Evolutionary conservation across 2,888 invertebrate genomes (phyloP).

Genomic region (Marasmarcha lunaedactyla): DNA sequence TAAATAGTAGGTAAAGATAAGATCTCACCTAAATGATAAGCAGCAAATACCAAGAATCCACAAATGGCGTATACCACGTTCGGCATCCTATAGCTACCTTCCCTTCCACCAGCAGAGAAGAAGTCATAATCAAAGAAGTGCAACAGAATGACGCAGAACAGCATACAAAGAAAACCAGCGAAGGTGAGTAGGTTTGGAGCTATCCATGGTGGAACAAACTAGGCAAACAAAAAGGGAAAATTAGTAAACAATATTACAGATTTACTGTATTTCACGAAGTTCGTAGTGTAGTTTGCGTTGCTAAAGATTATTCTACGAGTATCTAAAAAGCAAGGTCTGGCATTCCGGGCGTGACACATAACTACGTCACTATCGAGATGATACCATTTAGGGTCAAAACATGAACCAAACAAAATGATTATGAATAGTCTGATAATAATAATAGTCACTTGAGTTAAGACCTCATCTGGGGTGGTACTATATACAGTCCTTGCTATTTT

Average conservation of each 20-base stretch:
- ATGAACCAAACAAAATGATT: too few species aligned
- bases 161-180: slow-evolving; percentile 92
- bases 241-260: slow-evolving; percentile 11
- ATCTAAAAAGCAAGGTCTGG: too few species aligned
- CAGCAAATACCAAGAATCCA: slow-evolving; percentile 88
- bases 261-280: background rate
- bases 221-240: slow-evolving; percentile 17
- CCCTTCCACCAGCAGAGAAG: slow-evolving; percentile 44
- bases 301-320: too few species aligned
- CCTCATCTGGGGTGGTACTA: too few species aligned
- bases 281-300: too few species aligned
- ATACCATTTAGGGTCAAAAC: too few species aligned
- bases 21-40: slow-evolving; percentile 94
- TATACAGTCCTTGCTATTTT: too few species aligned
- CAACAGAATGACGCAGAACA: slow-evolving; percentile 82
- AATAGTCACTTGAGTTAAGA: too few species aligned
- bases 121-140: slow-evolving; percentile 87
- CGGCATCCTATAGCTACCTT: slow-evolving; percentile 71
- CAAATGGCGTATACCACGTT: slow-evolving; percentile 86
- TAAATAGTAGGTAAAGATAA: too few species aligned
- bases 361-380: too few species aligned
- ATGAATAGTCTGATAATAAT: too few species aligned
- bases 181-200: slow-evolving; percentile 97
- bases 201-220: slow-evolving; percentile 93
- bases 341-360: too few species aligned